These are phyloP conservation scores for Ophthalmolycus amberensis DNA, from an alignment of 2,113 vertebrate genomes.

Conservation along the genomic window DNA sequence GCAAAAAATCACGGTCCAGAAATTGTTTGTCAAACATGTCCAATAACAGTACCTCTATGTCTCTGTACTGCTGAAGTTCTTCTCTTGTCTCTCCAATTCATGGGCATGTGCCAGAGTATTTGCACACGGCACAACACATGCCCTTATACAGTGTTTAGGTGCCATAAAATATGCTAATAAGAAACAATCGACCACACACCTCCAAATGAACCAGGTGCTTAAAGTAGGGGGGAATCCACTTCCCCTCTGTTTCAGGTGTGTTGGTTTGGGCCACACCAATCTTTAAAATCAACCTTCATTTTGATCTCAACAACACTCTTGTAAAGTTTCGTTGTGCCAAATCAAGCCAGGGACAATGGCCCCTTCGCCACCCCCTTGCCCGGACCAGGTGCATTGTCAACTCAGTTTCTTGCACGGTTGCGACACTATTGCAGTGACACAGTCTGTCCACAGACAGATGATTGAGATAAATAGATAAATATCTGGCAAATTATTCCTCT, in stretches of 20 bases:
- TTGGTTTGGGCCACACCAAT: too few relatives aligned
- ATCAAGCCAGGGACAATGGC: neutral
- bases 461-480: too few relatives aligned
- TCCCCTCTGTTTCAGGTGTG: too few relatives aligned
- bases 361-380: neutral
- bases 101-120: neutral
- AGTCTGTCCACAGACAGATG: too few relatives aligned
- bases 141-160: neutral
- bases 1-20: neutral
- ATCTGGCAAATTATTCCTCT: too few relatives aligned
- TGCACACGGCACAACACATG: neutral
- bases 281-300: too few relatives aligned
- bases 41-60: neutral
- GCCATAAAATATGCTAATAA: too few relatives aligned
- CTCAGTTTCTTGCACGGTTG: neutral
- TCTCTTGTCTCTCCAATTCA: neutral
- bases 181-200: neutral
- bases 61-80: neutral
- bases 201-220: neutral
- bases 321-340: neutral
- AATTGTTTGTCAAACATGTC: neutral
- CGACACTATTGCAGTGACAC: too few relatives aligned
- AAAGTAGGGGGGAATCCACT: too few relatives aligned
- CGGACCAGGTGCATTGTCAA: neutral
- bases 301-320: too few relatives aligned